A percentile compares a stretch with the other conserved stretches of the same genome.
These are phyloP conservation scores for Coecobrya sp. DNA, from an alignment of 2,888 invertebrate species.

Conservation along the genomic window DNA sequence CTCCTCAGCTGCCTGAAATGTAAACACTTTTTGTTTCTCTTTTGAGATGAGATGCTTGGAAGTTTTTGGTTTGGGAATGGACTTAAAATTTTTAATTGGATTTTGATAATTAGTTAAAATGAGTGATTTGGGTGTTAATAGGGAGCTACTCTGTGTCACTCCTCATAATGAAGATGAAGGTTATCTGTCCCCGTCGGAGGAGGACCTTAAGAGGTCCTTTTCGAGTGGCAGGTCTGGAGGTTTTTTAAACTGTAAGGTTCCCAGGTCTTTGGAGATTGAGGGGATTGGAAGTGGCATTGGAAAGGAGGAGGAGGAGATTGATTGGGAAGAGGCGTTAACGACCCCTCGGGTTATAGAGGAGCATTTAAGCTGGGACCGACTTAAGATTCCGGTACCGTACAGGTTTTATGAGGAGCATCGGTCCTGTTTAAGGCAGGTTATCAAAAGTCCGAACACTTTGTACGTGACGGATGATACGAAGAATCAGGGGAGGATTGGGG, in stretches of 20 bases:
- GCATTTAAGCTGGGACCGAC: constrained; percentile 82
- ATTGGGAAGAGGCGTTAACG: too few relatives aligned
- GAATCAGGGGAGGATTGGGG: constrained; percentile 12
- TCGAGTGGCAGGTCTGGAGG: neutral
- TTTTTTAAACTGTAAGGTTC: constrained; percentile 57
- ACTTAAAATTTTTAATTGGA: too few relatives aligned
- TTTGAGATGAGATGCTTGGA: too few relatives aligned
- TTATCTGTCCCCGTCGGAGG: constrained; percentile 83
- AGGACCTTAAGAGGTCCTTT: constrained; percentile 68
- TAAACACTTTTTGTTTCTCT: neutral
- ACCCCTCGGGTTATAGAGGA: constrained; percentile 58
- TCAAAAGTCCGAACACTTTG: constrained; percentile 36
- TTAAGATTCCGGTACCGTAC: constrained; percentile 81
- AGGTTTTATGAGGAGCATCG: constrained; percentile 75
- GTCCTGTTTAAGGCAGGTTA: constrained; percentile 63
- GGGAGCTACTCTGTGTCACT: constrained; percentile 65
- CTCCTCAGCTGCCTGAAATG: neutral
- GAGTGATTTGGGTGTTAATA: constrained; percentile 24
- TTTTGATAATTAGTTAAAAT: neutral
- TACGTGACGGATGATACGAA: constrained; percentile 61
- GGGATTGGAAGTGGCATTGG: neutral
- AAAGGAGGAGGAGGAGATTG: constrained; percentile 77
- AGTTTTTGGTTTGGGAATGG: too few relatives aligned
- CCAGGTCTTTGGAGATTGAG: neutral
- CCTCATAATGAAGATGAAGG: constrained; percentile 84